Base-by-base conservation (phyloP, 2,113 vertebrate species). In the Austrofundulus limnaeus region DNA sequence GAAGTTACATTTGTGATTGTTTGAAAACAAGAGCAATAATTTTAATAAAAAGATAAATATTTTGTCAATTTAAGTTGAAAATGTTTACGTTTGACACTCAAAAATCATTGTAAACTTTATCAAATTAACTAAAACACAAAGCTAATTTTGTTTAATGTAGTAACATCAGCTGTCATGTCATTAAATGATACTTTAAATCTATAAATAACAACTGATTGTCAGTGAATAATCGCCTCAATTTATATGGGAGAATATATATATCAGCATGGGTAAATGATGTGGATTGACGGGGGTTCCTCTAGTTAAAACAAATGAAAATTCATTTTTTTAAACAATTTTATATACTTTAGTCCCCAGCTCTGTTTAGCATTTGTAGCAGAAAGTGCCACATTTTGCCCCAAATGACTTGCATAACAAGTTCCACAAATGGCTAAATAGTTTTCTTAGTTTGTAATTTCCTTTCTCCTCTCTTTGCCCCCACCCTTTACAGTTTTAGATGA, bases 391-490 rank as follows among this genome's bases (percentile, higher is more conserved):
- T 61, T 74, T 72, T 57, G 63, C 77, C 52, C 63, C 21, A 20
- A 71, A 62, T 59, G 43, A 67, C 71, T 68, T 25, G 0, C 60
- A 21, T 72, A 82, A 72, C 75, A 79, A 86, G 79, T 78, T 84
- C 82, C 85, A 66, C 84, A 87, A 88, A 91, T 84, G 86, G 81
- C 78, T 80, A 87, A 87, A 91, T 89, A 85, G 73, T 85, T 90
- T 83, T 78, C 84, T 64, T 38, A 47, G 42, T 77, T 87, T 81
- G 85, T 91, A 83, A 87, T 89, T 89, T 86, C 87, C 80, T 77
- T 61, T 77, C 72, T 66, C 19, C 31, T 66, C 16, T 47, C 56
- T 52, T 61, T 50, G 68, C 70, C 70, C 31, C 75, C 74, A 68
- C 78, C 82, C 73, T 69, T 48, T 50, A 55, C n/a, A 59, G 53